Percentiles rank a stretch among this genome's conserved stretches.
Conservation (phyloP, 2,888 invertebrate genomes). For the Drosophila nr. fundita region DNA sequence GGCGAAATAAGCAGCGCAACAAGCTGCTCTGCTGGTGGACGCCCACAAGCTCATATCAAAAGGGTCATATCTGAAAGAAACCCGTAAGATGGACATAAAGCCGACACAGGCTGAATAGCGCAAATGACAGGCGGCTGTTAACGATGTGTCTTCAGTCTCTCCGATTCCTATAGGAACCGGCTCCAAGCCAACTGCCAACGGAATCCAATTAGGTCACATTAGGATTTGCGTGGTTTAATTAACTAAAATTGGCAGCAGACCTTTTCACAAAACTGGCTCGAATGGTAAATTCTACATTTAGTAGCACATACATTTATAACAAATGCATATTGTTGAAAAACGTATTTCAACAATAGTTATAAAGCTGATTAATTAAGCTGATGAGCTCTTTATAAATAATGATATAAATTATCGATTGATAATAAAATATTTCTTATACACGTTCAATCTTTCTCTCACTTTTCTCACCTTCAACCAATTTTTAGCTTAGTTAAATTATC, state of each 20-base stretch:
- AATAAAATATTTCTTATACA: background rate
- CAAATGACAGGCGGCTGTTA: conserved; percentile 38
- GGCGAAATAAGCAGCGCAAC: conserved; percentile 45
- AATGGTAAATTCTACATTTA: conserved; percentile 1
- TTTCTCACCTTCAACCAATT: background rate
- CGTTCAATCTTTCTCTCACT: background rate
- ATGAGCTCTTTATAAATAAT: background rate
- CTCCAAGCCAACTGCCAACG: conserved; percentile 33
- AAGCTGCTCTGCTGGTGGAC: conserved; percentile 52
- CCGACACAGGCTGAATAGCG: conserved; percentile 28
- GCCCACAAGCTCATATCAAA: conserved; percentile 52
- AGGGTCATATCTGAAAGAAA: conserved; percentile 63
- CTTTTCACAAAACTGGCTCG: conserved; percentile 29
- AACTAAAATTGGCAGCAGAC: conserved; percentile 64
- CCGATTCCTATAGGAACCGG: background rate
- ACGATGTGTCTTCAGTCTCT: conserved; percentile 21
- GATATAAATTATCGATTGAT: background rate
- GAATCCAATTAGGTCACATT: conserved; percentile 73
- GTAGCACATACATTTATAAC: background rate
- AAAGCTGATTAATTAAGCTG: background rate
- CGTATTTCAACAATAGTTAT: too few relatives aligned
- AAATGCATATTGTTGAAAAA: background rate
- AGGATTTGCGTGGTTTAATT: conserved; percentile 77
- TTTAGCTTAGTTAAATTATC: background rate
- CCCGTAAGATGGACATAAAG: conserved; percentile 39